These are phyloP conservation scores for Lithobates pipiens DNA, from an alignment of 2,797 vertebrate species.

Conservation along the genomic window DNA sequence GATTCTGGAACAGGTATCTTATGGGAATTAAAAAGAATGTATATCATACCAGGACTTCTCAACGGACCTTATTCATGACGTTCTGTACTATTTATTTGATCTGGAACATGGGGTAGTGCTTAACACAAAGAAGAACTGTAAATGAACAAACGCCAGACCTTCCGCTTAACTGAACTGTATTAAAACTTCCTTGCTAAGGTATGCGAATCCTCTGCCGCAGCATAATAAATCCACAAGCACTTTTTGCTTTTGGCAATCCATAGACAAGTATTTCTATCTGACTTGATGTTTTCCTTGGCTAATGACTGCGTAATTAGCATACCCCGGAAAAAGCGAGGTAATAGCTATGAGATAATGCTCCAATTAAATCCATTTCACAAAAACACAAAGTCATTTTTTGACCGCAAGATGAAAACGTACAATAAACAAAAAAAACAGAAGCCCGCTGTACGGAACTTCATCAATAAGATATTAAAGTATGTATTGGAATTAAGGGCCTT, in stretches of 20 bases:
- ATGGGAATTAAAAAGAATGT: no score
- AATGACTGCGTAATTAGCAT: background rate
- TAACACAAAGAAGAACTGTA: no score
- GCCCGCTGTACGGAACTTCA: background rate
- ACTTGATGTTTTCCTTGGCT: background rate
- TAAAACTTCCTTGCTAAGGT: background rate
- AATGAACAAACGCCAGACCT: no score
- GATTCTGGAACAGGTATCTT: no score
- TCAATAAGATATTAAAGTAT: conserved; percentile 5
- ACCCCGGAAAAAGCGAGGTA: background rate
- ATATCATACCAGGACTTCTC: no score
- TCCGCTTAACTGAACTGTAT: background rate
- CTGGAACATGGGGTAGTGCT: no score
- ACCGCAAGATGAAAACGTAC: conserved; percentile 1
- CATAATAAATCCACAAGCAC: background rate
- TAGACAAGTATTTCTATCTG: background rate
- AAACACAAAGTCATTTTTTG: background rate
- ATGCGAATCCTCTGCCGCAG: background rate
- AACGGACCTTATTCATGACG: no score
- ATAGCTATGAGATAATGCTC: conserved; percentile 1
- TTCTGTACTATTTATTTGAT: no score
- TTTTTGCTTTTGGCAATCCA: background rate
- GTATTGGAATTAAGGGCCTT: background rate
- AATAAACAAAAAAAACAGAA: background rate
- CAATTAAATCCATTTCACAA: background rate